A percentile compares a stretch with the other conserved stretches of the same genome.
These are phyloP conservation scores for Acanthurus tractus DNA, from an alignment of 2,797 vertebrate species.

Conservation along the genomic window DNA sequence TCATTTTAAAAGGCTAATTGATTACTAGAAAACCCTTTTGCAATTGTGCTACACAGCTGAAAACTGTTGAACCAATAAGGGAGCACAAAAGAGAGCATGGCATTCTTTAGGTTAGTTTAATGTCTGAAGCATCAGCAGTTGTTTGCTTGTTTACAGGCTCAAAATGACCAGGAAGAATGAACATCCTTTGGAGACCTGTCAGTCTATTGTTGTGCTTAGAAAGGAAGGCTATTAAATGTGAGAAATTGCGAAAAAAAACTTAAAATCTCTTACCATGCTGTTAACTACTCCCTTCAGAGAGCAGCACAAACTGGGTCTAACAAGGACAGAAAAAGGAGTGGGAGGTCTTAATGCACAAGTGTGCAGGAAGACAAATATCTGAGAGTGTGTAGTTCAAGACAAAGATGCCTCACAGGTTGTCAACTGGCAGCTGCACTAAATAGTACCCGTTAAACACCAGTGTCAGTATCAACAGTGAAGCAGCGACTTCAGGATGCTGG, in stretches of 20 bases:
- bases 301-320: background rate
- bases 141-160: conserved; percentile 2
- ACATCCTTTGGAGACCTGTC: background rate
- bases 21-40: conserved; percentile 3
- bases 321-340: background rate
- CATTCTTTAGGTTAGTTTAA: background rate
- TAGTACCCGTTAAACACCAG: background rate
- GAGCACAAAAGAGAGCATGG: background rate
- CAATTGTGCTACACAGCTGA: background rate
- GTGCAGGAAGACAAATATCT: background rate
- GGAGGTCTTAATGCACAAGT: background rate
- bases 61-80: background rate
- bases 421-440: conserved; percentile 1
- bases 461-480: background rate
- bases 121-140: conserved; percentile 6
- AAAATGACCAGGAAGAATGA: no score
- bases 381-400: background rate
- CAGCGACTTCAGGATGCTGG: background rate
- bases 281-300: background rate
- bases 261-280: background rate
- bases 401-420: background rate
- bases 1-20: background rate
- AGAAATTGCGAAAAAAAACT: background rate
- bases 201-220: background rate
- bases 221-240: background rate